Conservation (phyloP, 2,797 vertebrate species). For the Acanthurus leucopareius region DNA sequence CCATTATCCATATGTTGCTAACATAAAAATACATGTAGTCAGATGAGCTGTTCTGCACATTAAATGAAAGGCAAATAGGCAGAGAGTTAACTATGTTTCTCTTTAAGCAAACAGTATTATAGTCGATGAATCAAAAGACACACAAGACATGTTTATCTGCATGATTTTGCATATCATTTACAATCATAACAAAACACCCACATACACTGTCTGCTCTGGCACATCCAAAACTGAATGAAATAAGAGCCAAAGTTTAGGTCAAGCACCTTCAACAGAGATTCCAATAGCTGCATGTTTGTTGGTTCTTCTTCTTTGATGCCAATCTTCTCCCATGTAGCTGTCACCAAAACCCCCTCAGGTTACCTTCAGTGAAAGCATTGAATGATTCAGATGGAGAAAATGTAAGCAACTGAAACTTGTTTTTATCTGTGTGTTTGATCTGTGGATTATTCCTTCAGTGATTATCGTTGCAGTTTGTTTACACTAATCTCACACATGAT, state of each 20-base stretch:
- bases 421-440: background rate
- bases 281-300: background rate
- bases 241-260: constrained; percentile 7
- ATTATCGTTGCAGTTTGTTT: background rate
- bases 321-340: constrained; percentile 2
- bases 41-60: constrained; percentile 19
- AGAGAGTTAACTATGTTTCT: constrained; percentile 2
- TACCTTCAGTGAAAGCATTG: too few species aligned
- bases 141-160: constrained; percentile 26
- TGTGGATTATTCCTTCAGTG: background rate
- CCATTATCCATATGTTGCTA: constrained; percentile 22
- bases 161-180: constrained; percentile 45
- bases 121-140: constrained; percentile 1
- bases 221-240: constrained; percentile 9
- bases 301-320: background rate
- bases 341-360: background rate
- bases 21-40: constrained; percentile 15
- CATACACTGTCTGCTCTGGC: constrained; percentile 11
- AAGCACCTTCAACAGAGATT: constrained; percentile 13
- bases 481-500: background rate
- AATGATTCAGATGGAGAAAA: background rate
- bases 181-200: constrained; percentile 32
- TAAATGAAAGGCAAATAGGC: constrained; percentile 20
- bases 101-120: constrained; percentile 20
- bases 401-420: background rate